phyloP scores from a whole-genome alignment of 2,888 invertebrate genomes.

The Scaptomyza flava region DNA sequence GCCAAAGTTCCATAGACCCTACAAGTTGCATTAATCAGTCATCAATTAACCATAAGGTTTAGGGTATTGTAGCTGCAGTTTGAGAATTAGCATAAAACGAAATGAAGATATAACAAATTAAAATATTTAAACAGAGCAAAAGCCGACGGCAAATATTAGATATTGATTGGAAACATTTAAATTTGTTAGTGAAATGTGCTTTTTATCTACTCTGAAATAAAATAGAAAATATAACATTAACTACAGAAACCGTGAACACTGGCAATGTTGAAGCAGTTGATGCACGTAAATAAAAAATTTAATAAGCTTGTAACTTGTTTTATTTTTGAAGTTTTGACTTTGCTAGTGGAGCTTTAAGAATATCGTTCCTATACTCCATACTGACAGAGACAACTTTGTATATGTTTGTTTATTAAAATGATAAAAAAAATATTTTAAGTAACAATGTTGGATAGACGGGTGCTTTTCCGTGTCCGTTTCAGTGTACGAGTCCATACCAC shows the following conservation, averaged over 20 bases:
- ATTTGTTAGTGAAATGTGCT: not conserved
- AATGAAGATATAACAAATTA: not conserved
- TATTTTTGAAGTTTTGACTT: not conserved
- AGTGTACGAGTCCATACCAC: constrained; percentile 2
- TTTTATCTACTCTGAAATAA: not conserved
- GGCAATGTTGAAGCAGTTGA: too few species aligned
- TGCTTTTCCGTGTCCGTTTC: constrained; percentile 10
- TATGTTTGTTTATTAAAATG: not conserved
- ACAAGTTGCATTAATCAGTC: constrained; percentile 56
- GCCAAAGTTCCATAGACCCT: constrained; percentile 17
- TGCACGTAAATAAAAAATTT: not conserved
- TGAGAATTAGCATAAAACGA: constrained; percentile 30
- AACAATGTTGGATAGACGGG: constrained; percentile 1
- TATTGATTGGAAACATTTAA: not conserved
- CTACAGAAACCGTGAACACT: not conserved
- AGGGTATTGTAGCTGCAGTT: constrained; percentile 10
- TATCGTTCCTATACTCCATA: not conserved
- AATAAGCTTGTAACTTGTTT: not conserved
- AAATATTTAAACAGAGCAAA: not conserved
- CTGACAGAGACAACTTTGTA: not conserved
- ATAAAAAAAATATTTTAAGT: not conserved
- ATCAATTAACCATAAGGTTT: constrained; percentile 59
- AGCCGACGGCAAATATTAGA: constrained; percentile 51
- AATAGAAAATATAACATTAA: not conserved
- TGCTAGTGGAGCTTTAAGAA: not conserved